Percentiles rank a stretch among this genome's conserved stretches.
Conservation (phyloP, 2,113 vertebrate genomes). For the Dasyurus viverrinus region DNA sequence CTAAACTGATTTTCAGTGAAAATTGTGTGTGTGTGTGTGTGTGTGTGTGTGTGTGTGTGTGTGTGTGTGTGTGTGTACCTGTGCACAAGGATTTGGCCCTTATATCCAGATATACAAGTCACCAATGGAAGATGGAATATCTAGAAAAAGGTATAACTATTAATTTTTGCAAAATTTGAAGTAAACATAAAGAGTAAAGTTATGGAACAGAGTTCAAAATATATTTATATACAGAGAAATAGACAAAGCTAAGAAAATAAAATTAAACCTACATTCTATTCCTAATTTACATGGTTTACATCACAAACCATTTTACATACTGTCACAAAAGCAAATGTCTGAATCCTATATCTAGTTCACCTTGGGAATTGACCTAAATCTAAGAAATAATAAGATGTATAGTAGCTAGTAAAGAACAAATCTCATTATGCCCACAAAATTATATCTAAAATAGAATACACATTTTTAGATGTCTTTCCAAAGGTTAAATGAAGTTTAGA, state of each 20-base stretch:
- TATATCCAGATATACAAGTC: background rate
- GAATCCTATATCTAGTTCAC: background rate
- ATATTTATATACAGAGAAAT: background rate
- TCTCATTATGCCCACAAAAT: background rate
- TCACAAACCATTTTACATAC: background rate
- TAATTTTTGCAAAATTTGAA: background rate
- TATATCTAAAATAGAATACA: background rate
- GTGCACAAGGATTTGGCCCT: background rate
- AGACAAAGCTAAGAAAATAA: background rate
- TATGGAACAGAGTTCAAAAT: background rate
- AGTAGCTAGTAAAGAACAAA: background rate
- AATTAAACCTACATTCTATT: background rate
- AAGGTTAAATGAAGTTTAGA: background rate
- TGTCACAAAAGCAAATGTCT: background rate
- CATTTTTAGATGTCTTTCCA: background rate
- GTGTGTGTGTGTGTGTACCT: too few relatives aligned
- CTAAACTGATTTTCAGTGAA: background rate
- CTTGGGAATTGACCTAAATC: background rate
- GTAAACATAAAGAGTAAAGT: background rate
- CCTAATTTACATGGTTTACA: background rate
- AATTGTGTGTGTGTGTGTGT: background rate
- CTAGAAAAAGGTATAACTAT: background rate
- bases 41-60: too few relatives aligned
- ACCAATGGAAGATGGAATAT: background rate
- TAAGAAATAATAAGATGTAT: background rate